phyloP scores from a whole-genome alignment of 2,888 invertebrate genomes.

The Melanotus villosus region DNA sequence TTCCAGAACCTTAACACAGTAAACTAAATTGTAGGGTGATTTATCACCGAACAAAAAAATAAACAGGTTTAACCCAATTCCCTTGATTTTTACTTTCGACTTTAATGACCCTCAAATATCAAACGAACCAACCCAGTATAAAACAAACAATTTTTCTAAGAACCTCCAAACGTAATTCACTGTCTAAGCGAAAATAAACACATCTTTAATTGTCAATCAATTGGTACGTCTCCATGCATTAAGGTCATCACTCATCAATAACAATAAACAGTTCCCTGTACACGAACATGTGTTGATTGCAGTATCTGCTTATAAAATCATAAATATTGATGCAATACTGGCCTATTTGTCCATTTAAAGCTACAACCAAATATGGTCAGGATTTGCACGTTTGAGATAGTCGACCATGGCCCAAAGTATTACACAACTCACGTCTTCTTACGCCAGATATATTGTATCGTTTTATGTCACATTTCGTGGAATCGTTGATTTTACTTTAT shows the following conservation, averaged over 20 bases:
- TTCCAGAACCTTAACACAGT: too few relatives aligned
- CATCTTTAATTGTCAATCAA: neutral
- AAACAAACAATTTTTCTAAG: too few relatives aligned
- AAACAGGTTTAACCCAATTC: too few relatives aligned
- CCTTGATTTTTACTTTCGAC: too few relatives aligned
- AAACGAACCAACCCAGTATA: too few relatives aligned
- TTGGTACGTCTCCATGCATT: neutral
- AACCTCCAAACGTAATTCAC: too few relatives aligned
- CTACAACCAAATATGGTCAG: conserved; percentile 34
- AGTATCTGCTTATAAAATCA: conserved; percentile 30
- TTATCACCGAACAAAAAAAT: too few relatives aligned
- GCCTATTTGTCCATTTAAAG: conserved; percentile 44
- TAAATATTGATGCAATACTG: conserved; percentile 44
- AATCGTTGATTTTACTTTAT: neutral
- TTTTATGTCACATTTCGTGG: neutral
- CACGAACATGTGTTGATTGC: conserved; percentile 24
- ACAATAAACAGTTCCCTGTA: conserved; percentile 8
- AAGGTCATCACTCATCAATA: conserved; percentile 2
- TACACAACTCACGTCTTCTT: conserved; percentile 28
- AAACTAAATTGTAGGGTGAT: too few relatives aligned
- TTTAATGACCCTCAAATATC: too few relatives aligned
- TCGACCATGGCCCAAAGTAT: conserved; percentile 37
- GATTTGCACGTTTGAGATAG: conserved; percentile 34
- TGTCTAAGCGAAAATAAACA: too few relatives aligned
- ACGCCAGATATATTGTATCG: neutral